Evolutionary conservation across 2,888 invertebrate species (phyloP), one percentile per base, ranked within the genome.

Genomic region (Nephrocerus scutellatus): DNA sequence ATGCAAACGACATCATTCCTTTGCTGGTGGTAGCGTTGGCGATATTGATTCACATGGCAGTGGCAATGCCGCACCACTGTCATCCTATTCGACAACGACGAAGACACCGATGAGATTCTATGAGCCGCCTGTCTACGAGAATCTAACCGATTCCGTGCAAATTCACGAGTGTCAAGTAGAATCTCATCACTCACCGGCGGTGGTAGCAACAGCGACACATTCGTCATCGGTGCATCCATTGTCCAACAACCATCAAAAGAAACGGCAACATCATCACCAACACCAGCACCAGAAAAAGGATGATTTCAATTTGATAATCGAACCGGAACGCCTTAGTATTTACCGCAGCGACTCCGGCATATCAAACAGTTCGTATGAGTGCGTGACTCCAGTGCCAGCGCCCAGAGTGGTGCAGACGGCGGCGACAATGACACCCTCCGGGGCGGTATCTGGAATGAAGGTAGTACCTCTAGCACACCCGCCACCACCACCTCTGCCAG

Each of bases 131-230:
- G 60, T 71, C 42, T 79, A 78, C 60, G 76, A 81, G 60, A 78
- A 80, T 57, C 63, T 80, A 38, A 78, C 76, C 28, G 80, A 80
- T 57, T 79, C 79, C 12, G 78, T 79, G 47, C 79, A 80, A 66
- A 74, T 79, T 19, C 76, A 74, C 44, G 79, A 79, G 60, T 59
- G 56, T 41, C 53, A 54, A 36, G 55, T 58, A 43, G 53, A 56
- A 37, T 45, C 50, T 36, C 43, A 48, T 50, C 55, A 51, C 51
- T 35, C 43, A 34, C 45, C 53, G 37, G 50, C 51, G 37, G n/a
- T n/a, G n/a, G n/a, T n/a, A n/a, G n/a, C n/a, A n/a, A n/a, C n/a
- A n/a, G n/a, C n/a, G n/a, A n/a, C n/a, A n/a, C 19, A 18, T 26
- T 20, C 13, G 15, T 41, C 44, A 25, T 15, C 36, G 40, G 44